These are phyloP conservation scores for Orcinus orca DNA, from an alignment of 2,113 vertebrate genomes.

Conservation along the genomic window DNA sequence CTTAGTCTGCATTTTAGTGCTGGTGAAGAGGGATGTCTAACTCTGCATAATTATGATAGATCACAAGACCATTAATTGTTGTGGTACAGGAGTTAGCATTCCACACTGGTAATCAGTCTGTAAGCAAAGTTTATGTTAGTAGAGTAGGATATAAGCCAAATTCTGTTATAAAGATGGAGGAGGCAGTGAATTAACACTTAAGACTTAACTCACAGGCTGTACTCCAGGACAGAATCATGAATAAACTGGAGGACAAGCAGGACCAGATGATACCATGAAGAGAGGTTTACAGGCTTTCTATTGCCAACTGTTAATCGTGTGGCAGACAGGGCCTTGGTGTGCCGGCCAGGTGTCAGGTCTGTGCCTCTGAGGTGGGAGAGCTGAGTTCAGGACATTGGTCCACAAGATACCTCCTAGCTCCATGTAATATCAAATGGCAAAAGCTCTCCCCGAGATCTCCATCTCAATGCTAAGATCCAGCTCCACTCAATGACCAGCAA, in stretches of 20 bases:
- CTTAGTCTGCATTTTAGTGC: background rate
- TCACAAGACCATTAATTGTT: background rate
- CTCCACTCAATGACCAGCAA: too few relatives aligned
- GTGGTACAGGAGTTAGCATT: background rate
- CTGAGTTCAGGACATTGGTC: too few relatives aligned
- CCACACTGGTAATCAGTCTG: background rate
- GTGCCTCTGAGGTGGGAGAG: too few relatives aligned
- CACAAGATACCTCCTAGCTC: too few relatives aligned
- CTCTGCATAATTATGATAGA: background rate
- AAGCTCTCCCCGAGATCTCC: too few relatives aligned
- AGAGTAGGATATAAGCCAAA: background rate
- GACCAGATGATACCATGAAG: slow-evolving; percentile 99
- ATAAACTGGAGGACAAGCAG: slow-evolving; percentile 95
- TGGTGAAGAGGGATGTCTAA: background rate
- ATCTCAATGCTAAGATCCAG: too few relatives aligned
- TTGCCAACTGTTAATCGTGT: slow-evolving; percentile 92
- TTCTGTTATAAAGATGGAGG: background rate
- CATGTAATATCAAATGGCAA: too few relatives aligned
- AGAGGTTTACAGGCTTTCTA: slow-evolving; percentile 97
- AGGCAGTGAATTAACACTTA: background rate
- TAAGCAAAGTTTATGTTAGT: background rate
- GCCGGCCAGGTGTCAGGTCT: too few relatives aligned
- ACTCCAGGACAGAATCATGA: slow-evolving; percentile 92
- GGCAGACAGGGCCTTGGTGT: too few relatives aligned
- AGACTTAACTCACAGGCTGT: too few relatives aligned